Percentiles rank a stretch among this genome's conserved stretches.
Conservation (phyloP, 2,797 vertebrate species). For the Coendou prehensilis region DNA sequence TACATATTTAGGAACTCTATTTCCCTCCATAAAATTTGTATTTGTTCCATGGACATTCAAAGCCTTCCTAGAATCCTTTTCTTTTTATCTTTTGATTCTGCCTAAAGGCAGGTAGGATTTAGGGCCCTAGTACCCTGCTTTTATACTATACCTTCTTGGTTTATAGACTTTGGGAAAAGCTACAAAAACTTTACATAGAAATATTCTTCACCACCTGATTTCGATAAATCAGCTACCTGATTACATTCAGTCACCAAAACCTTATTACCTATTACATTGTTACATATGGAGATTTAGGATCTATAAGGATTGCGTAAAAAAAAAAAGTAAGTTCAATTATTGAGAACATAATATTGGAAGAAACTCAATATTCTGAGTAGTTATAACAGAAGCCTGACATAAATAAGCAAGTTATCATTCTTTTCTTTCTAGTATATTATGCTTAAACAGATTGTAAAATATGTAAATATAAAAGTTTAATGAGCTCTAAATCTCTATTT, state of each 20-base stretch:
- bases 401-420: slow-evolving; percentile 5
- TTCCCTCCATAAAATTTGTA: neutral
- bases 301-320: neutral
- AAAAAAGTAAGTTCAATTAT: neutral
- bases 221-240: slow-evolving; percentile 24
- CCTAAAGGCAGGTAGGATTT: neutral
- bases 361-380: slow-evolving; percentile 5
- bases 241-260: slow-evolving; percentile 52
- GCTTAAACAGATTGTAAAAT: slow-evolving; percentile 41
- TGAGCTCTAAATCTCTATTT: neutral
- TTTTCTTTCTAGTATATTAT: slow-evolving; percentile 22
- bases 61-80: slow-evolving; percentile 24
- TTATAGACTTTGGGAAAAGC: neutral
- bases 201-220: slow-evolving; percentile 18
- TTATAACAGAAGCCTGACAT: slow-evolving; percentile 34
- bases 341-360: neutral
- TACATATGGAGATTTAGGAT: slow-evolving; percentile 11
- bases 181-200: slow-evolving; percentile 29
- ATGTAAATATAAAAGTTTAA: slow-evolving; percentile 26
- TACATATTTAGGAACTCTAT: neutral
- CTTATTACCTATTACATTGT: neutral
- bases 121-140: neutral
- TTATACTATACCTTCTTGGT: neutral
- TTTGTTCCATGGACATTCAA: slow-evolving; percentile 21
- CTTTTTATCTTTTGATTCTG: slow-evolving; percentile 26